phyloP scores from a whole-genome alignment of 2,888 invertebrate species.

The Dione juno region DNA sequence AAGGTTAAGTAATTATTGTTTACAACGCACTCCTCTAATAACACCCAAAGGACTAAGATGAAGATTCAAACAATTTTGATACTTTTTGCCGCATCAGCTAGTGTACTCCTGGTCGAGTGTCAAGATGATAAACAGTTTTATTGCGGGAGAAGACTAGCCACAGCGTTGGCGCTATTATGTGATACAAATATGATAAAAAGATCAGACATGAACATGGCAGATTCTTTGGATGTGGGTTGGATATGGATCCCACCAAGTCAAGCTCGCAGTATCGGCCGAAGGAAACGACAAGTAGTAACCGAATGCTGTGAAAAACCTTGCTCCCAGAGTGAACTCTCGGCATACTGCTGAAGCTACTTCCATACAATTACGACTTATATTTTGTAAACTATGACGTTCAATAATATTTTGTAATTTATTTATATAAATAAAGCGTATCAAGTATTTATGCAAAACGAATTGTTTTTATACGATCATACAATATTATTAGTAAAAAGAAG shows the following conservation, averaged over 20 bases:
- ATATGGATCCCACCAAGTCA: conserved; percentile 49
- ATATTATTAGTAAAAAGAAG: background rate
- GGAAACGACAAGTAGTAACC: conserved; percentile 52
- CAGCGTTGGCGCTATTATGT: conserved; percentile 45
- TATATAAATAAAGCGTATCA: conserved; percentile 7
- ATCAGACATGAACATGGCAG: conserved; percentile 20
- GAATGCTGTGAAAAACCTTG: conserved; percentile 59
- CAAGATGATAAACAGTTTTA: conserved; percentile 10
- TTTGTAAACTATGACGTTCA: background rate
- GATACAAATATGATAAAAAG: conserved; percentile 41
- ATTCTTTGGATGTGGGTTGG: conserved; percentile 35
- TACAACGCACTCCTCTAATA: conserved; percentile 10
- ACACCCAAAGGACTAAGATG: conserved; percentile 22
- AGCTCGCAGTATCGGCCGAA: conserved; percentile 48
- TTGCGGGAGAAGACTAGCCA: conserved; percentile 44
- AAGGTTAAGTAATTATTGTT: conserved; percentile 13
- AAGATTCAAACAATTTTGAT: conserved; percentile 14
- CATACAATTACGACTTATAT: background rate
- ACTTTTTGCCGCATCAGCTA: conserved; percentile 2
- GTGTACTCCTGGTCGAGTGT: background rate
- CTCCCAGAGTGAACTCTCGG: conserved; percentile 36
- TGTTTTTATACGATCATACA: background rate
- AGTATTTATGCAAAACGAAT: background rate
- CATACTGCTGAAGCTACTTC: conserved; percentile 32
- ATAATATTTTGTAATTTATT: background rate